phyloP scores from a whole-genome alignment of 2,888 invertebrate genomes.

The Xanthorhoe designata region DNA sequence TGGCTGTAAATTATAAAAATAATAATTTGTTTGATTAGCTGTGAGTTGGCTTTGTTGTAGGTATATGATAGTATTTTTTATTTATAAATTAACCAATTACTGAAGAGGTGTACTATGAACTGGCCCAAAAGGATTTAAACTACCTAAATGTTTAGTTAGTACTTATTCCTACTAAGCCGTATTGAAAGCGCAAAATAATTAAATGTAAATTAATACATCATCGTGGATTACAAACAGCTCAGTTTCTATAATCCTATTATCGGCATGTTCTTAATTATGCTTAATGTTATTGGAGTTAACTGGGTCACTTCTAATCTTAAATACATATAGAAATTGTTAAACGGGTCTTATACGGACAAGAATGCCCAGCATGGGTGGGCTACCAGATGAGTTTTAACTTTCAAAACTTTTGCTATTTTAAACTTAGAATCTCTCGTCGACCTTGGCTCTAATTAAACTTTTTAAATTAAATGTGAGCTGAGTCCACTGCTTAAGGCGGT shows the following conservation, averaged over 20 bases:
- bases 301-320: conserved; percentile 45
- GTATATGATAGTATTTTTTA: not conserved
- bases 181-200: conserved; percentile 53
- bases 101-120: not conserved
- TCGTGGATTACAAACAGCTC: conserved; percentile 61
- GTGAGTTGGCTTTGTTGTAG: too few species aligned
- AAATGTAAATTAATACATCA: conserved; percentile 73
- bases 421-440: conserved; percentile 17
- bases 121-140: not conserved
- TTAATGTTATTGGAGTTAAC: conserved; percentile 47
- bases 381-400: conserved; percentile 13
- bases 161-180: conserved; percentile 6
- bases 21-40: too few species aligned
- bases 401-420: not conserved
- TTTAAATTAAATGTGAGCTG: conserved; percentile 66
- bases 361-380: not conserved
- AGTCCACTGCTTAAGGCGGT: conserved; percentile 71
- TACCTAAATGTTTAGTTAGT: conserved; percentile 7
- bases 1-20: too few species aligned
- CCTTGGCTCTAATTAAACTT: conserved; percentile 71
- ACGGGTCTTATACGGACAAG: not conserved
- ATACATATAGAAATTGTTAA: conserved; percentile 3
- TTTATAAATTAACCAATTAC: not conserved
- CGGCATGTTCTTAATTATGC: conserved; percentile 59
- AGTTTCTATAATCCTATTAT: conserved; percentile 59